Evolutionary conservation across 2,888 invertebrate species (phyloP), one percentile per base, ranked within the genome.

Genomic region (Drosophila paranaensis): DNA sequence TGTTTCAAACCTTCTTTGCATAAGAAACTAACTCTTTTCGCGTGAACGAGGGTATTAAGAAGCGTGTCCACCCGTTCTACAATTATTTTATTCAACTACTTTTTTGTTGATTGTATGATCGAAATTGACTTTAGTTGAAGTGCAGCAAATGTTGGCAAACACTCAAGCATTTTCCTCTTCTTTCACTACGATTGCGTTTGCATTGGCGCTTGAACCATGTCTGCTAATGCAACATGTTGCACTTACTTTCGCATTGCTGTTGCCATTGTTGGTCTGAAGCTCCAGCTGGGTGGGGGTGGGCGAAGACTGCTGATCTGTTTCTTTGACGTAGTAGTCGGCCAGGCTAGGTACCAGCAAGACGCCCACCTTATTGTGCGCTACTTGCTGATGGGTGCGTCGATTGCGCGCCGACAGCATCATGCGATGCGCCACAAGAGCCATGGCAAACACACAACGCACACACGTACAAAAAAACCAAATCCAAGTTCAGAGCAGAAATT

Each of bases 361-460:
- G 42, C 90, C 91, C 8, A 91, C 90, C 73, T 90, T 91, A 43
- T 91, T 90, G 40, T 80, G 71, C 9, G 80, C 88, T 69, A 88
- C 69, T 58, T 82, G 79, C 73, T 87, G 81, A 58, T 83, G 86
- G 3, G 78, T 77, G 56, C 78, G 82, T 8, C 82, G 83, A 40
- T 71, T 69, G 48, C 86, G 86, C 51, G 73, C 27, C 27, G 89
- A 84, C 80, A 90, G 72, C 84, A 91, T 91, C 91, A 91, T 91
- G 10, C 91, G 90, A 74, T 91, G 91, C 48, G 91, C 90, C 64
- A 91, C 83, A 53, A 91, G 70, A 69, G 91, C 88, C 91, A 91
- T 91, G 16, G 25, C 30, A 3, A 37, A 48, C 27, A 14, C 30
- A 14, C 35, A 30, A n/a, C 20, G 16, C 16, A 14, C 43, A 45